Evolutionary conservation across 37 sponge, comb jelly and placozoan genomes (phyloP).

Genomic region (Eunapius fragilis): DNA sequence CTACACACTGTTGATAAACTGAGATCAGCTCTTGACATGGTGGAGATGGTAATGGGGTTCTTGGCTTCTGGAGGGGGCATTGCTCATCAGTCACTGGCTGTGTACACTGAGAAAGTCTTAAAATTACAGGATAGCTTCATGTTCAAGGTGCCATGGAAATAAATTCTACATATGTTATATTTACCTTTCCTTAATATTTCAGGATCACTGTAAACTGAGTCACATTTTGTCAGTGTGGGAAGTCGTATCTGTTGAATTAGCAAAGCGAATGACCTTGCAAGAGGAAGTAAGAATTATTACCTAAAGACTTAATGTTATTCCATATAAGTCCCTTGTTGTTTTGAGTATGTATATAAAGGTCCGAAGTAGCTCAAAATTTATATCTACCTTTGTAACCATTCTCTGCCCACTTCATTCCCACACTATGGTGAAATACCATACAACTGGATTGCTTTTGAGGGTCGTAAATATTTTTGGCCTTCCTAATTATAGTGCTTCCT

Average conservation of each 20-base stretch:
- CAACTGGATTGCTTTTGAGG: no score
- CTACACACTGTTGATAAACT: slow-evolving; percentile 10
- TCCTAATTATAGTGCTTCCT: no score
- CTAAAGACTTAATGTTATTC: no score
- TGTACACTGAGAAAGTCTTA: slow-evolving; percentile 35
- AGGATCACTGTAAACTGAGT: slow-evolving; percentile 28
- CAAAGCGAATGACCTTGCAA: background rate
- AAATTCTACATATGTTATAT: background rate
- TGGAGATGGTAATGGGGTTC: slow-evolving; percentile 60
- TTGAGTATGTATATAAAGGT: background rate
- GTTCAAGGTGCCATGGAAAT: background rate
- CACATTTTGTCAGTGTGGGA: slow-evolving; percentile 53
- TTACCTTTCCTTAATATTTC: background rate
- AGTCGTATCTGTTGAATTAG: slow-evolving; percentile 37
- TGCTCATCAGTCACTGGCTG: slow-evolving; percentile 1
- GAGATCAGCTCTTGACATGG: slow-evolving; percentile 35
- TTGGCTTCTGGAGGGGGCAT: slow-evolving; percentile 50
- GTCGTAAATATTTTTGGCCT: no score
- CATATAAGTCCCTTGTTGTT: no score
- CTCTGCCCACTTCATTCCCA: no score
- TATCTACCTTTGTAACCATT: no score
- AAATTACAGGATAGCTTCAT: background rate
- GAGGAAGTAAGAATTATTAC: background rate
- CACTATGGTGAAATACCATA: no score
- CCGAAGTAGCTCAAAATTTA: no score